Base-by-base conservation (phyloP, 2,888 invertebrate genomes). In the Imbricaverruca yamaguchii region DNA sequence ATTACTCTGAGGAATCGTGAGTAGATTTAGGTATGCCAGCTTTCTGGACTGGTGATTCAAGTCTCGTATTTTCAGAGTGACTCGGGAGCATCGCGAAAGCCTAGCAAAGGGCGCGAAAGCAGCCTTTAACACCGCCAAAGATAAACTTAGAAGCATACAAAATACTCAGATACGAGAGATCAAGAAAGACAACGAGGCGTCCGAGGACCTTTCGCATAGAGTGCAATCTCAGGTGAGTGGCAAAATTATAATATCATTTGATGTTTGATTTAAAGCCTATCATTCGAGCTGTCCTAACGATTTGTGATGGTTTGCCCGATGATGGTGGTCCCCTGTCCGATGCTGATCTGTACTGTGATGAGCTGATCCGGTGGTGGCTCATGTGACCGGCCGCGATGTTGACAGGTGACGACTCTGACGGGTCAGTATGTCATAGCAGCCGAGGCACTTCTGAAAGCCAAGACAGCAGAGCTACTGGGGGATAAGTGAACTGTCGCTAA, bases 31-130 rank as follows among this genome's bases (percentile, higher is more conserved):
- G 39, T 39, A 39, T 39, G 4, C 39, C 39, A 39, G 39, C 39
- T 39, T 39, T 39, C 39, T 39, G 39, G 39, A 39, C 39, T 39
- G 39, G 39, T 59, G 59, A 11, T 11, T 59, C 59, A 7, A 59
- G 11, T 59, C 59, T 59, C 59, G 82, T 83, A 81, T 81, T 86
- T 86, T 80, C 85, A 91, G 91, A 88, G 93, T 98, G 0, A 97
- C 98, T 0, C 93, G 93, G 86, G 97, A 98, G 87, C 94, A 97
- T 86, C 90, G 98, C 84, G 97, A 97, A 88, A 91, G 90, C 82
- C 89, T 98, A 82, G 92, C 94, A 0, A 96, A 95, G 88, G 94
- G 92, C 89, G 97, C 97, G 0, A 96, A 95, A 88, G 89, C 90
- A 0, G 86, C 95, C 80, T 95, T 92, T 86, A 90, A 93, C 8